These are phyloP conservation scores for Parascotia fuliginaria DNA, from an alignment of 2,888 invertebrate species.

Conservation along the genomic window DNA sequence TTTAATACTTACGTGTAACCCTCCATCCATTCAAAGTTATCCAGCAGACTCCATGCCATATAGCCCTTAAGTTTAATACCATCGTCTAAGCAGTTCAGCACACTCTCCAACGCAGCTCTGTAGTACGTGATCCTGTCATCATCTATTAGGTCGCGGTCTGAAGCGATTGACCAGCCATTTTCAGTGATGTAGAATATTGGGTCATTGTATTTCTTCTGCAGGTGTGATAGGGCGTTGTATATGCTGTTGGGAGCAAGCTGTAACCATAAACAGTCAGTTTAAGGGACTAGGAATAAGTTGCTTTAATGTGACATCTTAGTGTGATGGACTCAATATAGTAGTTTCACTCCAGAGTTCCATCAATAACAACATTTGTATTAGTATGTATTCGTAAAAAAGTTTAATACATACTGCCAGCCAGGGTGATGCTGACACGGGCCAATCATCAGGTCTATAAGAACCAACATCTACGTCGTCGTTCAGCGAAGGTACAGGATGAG, in stretches of 20 bases:
- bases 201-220: conserved; percentile 78
- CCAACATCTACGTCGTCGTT: conserved; percentile 53
- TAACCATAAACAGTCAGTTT: no score
- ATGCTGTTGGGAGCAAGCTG: conserved; percentile 86
- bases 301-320: no score
- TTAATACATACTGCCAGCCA: conserved; percentile 59
- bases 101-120: conserved; percentile 70
- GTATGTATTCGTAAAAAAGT: no score
- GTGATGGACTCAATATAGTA: no score
- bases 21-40: conserved; percentile 88
- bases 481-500: conserved; percentile 49
- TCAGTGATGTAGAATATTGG: conserved; percentile 86
- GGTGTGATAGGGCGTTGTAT: conserved; percentile 78
- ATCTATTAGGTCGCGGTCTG: conserved; percentile 66
- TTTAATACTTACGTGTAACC: conserved; percentile 79
- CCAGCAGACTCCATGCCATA: conserved; percentile 88
- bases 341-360: no score
- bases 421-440: conserved; percentile 53
- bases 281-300: no score
- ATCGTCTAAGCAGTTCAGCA: conserved; percentile 72
- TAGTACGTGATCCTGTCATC: conserved; percentile 72
- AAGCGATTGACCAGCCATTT: conserved; percentile 82
- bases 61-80: conserved; percentile 77
- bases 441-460: conserved; percentile 44
- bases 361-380: no score